Evolutionary conservation across 2,113 vertebrate species (phyloP).

Genomic region (Sinocyclocheilus anophthalmus): DNA sequence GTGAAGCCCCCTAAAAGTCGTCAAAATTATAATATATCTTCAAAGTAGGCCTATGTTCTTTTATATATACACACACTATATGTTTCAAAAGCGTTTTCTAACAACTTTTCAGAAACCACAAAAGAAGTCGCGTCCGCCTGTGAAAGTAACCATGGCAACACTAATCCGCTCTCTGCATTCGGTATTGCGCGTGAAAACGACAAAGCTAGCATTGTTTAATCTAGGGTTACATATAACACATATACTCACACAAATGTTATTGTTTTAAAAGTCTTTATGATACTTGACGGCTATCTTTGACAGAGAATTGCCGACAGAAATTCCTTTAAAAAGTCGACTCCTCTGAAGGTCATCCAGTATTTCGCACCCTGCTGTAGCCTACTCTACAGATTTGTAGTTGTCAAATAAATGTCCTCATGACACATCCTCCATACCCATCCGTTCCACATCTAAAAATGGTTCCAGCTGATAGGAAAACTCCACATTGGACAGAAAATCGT

Average conservation of each 20-base stretch:
- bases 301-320: neutral
- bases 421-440: neutral
- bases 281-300: neutral
- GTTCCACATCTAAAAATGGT: neutral
- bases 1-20: neutral
- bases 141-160: conserved; percentile 22
- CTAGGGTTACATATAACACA: neutral
- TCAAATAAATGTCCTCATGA: neutral
- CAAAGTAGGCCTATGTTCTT: neutral
- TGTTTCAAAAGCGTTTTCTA: neutral
- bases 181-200: neutral
- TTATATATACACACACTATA: neutral
- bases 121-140: neutral
- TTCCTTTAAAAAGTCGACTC: neutral
- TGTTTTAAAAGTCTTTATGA: neutral
- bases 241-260: neutral
- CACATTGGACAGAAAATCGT: conserved; percentile 13
- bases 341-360: neutral
- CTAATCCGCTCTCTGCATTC: neutral
- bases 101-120: neutral
- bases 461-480: neutral
- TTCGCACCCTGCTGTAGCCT: neutral
- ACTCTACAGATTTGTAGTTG: neutral
- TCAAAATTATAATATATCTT: neutral
- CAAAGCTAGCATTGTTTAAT: neutral